These are phyloP conservation scores for Dendrolimus kikuchii DNA, from an alignment of 1,140 invertebrate species.

Conservation along the genomic window DNA sequence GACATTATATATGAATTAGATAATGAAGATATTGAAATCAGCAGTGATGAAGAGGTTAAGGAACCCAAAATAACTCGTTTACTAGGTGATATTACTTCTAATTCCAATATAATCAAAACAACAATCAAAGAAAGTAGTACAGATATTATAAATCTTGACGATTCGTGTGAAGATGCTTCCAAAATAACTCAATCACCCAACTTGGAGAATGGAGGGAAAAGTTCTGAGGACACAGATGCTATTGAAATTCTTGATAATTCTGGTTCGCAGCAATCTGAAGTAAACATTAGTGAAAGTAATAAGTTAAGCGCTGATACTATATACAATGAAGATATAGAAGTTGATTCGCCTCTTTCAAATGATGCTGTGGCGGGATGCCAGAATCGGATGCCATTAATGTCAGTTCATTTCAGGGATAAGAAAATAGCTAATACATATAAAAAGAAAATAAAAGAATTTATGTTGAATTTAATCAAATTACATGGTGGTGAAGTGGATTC, in stretches of 20 bases:
- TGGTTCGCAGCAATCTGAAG: constrained; percentile 6
- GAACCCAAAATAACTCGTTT: constrained; percentile 41
- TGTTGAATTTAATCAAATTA: constrained; percentile 47
- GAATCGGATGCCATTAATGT: constrained; percentile 50
- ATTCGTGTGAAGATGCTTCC: constrained; percentile 17
- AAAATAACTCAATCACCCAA: constrained; percentile 14
- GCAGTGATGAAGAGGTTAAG: constrained; percentile 55
- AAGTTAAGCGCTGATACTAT: constrained; percentile 20
- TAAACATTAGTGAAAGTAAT: constrained; percentile 10
- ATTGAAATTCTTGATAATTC: not conserved
- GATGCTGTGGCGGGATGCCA: constrained; percentile 48
- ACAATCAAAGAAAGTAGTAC: constrained; percentile 13
- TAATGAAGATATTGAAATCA: constrained; percentile 57
- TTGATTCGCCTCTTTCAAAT: constrained; percentile 44
- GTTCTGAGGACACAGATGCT: not conserved
- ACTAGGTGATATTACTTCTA: constrained; percentile 12
- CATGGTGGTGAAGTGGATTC: constrained; percentile 26
- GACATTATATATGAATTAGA: constrained; percentile 69
- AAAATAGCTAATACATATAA: constrained; percentile 45
- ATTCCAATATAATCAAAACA: constrained; percentile 8
- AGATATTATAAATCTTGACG: constrained; percentile 26
- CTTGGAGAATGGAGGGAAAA: constrained; percentile 57
- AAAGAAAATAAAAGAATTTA: constrained; percentile 50
- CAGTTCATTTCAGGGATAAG: constrained; percentile 50
- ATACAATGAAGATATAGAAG: constrained; percentile 45